A percentile compares a stretch with the other conserved stretches of the same genome.
Evolutionary conservation across 2,797 vertebrate species (phyloP).

Genomic region (Esox lucius): DNA sequence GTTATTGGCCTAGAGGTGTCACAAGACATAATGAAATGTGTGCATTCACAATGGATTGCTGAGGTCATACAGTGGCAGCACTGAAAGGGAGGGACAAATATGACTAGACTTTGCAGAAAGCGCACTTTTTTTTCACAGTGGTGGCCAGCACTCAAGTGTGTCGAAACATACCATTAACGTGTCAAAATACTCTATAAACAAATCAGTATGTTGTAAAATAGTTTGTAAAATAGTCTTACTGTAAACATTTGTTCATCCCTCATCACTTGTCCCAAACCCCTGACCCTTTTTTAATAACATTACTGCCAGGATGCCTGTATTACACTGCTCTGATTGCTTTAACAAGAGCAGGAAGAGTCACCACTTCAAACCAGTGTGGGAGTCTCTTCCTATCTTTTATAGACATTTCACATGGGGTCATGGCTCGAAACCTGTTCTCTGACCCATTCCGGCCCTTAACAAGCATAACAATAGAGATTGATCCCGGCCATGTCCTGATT

Average conservation of each 20-base stretch:
- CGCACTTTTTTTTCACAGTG: background rate
- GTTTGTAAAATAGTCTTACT: no score
- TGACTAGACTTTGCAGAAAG: background rate
- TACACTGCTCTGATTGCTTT: no score
- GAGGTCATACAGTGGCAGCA: background rate
- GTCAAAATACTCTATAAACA: no score
- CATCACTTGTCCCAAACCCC: no score
- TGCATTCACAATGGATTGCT: background rate
- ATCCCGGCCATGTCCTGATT: constrained; percentile 53
- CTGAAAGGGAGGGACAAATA: background rate
- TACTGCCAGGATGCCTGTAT: no score
- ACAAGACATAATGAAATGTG: background rate
- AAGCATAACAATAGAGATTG: constrained; percentile 46
- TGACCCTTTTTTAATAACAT: no score
- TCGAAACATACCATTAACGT: background rate
- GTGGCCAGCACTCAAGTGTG: background rate
- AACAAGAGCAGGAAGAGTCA: no score
- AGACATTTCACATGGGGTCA: background rate
- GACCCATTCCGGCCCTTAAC: constrained; percentile 37
- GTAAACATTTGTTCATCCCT: no score
- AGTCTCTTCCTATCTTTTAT: no score
- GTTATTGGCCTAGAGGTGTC: background rate
- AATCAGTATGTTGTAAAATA: no score
- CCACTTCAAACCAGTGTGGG: no score
- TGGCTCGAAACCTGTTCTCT: constrained; percentile 13